phyloP scores from a whole-genome alignment of 2,797 vertebrate genomes.

The Phalanger gymnotis region DNA sequence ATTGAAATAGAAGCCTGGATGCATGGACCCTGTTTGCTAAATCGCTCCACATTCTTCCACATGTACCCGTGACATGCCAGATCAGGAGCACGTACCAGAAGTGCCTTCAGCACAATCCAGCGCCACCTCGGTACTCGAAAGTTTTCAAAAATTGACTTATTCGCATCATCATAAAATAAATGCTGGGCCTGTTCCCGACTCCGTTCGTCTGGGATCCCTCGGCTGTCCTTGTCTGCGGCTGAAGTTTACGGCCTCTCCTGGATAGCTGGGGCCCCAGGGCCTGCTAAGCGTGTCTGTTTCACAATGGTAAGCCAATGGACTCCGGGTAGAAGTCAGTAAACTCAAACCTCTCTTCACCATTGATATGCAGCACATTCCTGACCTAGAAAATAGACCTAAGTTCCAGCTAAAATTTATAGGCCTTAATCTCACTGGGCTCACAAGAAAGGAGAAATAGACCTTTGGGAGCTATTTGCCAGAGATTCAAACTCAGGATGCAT shows the following conservation, averaged over 20 bases:
- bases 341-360: neutral
- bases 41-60: neutral
- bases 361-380: conserved; percentile 55
- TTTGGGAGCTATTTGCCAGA: conserved; percentile 57
- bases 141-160: conserved; percentile 59
- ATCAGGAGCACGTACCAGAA: neutral
- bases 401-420: conserved; percentile 69
- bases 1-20: neutral
- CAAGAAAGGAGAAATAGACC: conserved; percentile 56
- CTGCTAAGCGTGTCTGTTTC: conserved; percentile 61
- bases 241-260: conserved; percentile 75
- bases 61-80: conserved; percentile 5
- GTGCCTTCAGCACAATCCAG: conserved; percentile 72
- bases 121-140: conserved; percentile 68
- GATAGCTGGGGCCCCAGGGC: conserved; percentile 55
- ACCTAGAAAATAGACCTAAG: conserved; percentile 71
- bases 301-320: conserved; percentile 65
- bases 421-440: conserved; percentile 63
- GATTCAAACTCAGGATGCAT: conserved; percentile 7
- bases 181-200: conserved; percentile 60
- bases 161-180: conserved; percentile 53
- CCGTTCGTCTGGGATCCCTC: conserved; percentile 76
- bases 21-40: neutral
- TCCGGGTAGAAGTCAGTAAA: conserved; percentile 10
- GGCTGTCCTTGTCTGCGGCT: conserved; percentile 50